Conservation (phyloP, 1,140 invertebrate genomes). For the Sarcophaga bullata region DNA sequence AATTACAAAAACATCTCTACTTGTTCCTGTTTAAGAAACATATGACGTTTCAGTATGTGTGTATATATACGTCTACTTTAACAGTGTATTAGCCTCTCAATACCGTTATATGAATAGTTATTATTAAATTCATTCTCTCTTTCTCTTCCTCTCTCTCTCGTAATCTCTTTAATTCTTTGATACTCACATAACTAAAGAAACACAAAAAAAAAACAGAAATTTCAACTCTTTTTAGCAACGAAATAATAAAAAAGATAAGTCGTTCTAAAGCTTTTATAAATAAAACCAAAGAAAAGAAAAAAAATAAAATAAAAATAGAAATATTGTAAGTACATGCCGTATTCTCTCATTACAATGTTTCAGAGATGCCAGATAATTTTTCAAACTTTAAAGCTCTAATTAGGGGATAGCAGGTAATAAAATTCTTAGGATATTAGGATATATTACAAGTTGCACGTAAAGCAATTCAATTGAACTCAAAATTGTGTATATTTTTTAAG, state of each 20-base stretch:
- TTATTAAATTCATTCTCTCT: not conserved
- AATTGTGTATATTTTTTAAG: too few relatives aligned
- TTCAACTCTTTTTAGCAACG: conserved; percentile 1
- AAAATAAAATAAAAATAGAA: not conserved
- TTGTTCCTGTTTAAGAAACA: conserved; percentile 18
- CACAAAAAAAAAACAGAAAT: not conserved
- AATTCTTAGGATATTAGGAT: too few relatives aligned
- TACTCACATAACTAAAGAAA: not conserved
- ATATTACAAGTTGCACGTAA: too few relatives aligned
- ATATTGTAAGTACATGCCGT: not conserved
- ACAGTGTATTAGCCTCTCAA: conserved; percentile 4
- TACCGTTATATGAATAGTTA: not conserved
- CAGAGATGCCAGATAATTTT: not conserved
- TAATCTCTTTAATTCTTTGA: not conserved
- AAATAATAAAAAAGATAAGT: not conserved
- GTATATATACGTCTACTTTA: not conserved
- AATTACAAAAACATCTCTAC: not conserved
- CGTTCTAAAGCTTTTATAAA: conserved; percentile 20
- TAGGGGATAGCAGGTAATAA: too few relatives aligned
- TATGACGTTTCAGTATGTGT: not conserved
- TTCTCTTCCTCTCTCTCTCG: not conserved
- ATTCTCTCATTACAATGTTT: not conserved
- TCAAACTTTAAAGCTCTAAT: too few relatives aligned
- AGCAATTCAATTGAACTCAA: too few relatives aligned
- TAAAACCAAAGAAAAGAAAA: conserved; percentile 7